Evolutionary conservation across 2,113 vertebrate genomes (phyloP).

Genomic region (Pituophis catenifer): DNA sequence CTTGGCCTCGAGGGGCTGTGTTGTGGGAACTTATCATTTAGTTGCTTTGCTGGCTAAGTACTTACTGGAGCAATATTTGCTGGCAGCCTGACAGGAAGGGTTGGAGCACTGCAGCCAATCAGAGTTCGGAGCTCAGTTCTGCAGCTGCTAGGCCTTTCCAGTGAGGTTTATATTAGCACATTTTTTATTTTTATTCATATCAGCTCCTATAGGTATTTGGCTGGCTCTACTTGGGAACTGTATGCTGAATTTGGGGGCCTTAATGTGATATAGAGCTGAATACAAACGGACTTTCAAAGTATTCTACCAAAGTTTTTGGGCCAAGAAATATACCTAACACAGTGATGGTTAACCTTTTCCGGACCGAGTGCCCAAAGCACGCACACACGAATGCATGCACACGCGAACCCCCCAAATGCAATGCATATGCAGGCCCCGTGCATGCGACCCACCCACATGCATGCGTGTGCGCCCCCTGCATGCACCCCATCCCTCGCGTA

Average conservation of each 20-base stretch:
- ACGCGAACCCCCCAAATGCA: no score
- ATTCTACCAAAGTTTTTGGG: neutral
- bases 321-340: neutral
- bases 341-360: no score
- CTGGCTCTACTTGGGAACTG: neutral
- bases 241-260: neutral
- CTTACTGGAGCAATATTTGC: neutral
- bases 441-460: no score
- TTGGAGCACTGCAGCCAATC: neutral
- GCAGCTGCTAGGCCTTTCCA: neutral
- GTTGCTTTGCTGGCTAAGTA: neutral
- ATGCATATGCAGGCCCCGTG: no score
- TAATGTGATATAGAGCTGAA: neutral
- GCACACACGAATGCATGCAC: no score
- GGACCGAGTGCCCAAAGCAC: no score
- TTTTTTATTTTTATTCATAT: neutral
- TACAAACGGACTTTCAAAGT: neutral
- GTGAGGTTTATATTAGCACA: neutral
- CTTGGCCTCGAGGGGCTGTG: neutral
- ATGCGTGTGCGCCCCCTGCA: no score
- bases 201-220: neutral
- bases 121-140: neutral
- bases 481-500: no score
- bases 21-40: neutral
- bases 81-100: neutral